Evolutionary conservation across 64 coral and sea anemone genomes (phyloP), one percentile per base, ranked within the genome.

Genomic region (Stylophora pistillata): DNA sequence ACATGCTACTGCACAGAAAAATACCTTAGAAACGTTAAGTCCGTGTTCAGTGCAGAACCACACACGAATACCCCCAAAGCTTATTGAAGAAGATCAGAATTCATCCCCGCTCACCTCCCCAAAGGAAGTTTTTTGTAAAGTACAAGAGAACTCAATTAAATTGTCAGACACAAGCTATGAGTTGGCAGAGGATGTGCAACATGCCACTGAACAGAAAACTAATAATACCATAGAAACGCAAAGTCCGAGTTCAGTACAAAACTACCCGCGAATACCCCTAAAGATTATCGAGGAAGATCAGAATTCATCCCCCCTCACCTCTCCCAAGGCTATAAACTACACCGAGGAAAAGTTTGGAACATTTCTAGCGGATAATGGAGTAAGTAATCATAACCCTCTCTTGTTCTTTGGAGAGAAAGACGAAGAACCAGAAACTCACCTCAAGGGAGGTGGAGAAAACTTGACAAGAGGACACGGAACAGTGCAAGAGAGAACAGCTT

Each of bases 221-320:
- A 41, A 41, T 41, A 41, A 41, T 41, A 41, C 37, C 37, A 3
- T 18, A 33, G 71, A 73, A 18, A 73, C 28, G 4, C 13, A 14
- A 73, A 5, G 33, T 13, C 30, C 13, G 33, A 3, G 71, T 73
- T 73, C 17, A 73, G 71, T n/a, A 14, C 71, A 15, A 28, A 73
- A 73, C 6, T 32, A 32, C 15, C 30, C 28, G 33, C 30, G 71
- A 73, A 33, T 33, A 0, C 10, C 5, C 75, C 20, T 23, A 10
- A 10, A 25, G 56, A 78, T 56, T 53, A 78, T 52, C 53, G 53
- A 78, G 26, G 34, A 77, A 77, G 74, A 77, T 23, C 52, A 55
- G 54, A 53, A 27, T 56, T 78, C 75, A 25, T 78, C 75, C 75
- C 53, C 75, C 56, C 75, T 52, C 21, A 25, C 75, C 53, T 55